Base-by-base conservation (phyloP, 1,140 invertebrate species). In the Drosophila prosaltans region DNA sequence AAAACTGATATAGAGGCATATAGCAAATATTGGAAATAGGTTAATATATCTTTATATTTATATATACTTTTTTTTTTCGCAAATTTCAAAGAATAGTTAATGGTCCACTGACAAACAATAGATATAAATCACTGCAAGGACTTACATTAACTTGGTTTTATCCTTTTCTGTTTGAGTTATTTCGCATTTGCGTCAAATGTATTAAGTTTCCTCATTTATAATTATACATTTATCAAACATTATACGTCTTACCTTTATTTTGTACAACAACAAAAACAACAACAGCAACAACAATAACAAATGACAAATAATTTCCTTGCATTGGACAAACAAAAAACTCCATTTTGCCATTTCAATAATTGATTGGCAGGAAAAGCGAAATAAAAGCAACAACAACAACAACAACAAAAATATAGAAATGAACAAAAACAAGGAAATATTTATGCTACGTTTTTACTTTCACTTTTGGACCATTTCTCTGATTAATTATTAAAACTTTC, bases 401-500 rank as follows among this genome's bases (percentile, higher is more conserved):
- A 16, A 16, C 16, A 16, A 16, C 16, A 16, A 16, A 0, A 16
- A 16, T 16, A 16, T 16, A 16, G 16, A 16, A 16, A 16, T 16
- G 16, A 30, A 30, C 61, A 67, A 43, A 10, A 54, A 55, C 43
- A 26, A 11, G 24, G 40, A 64, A 57, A 69, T 63, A 69, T 51
- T 58, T 48, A n/a, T 9, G 63, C 10, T 39, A 48, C 54, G 6
- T 32, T 57, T 39, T 36, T 48, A 71, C 63, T 54, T 51, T 51
- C 39, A 64, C 72, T 51, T 62, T 26, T 60, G 74, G 63, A 60
- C 80, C 80, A 82, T 79, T 82, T 75, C 65, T 43, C 68, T 74
- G 65, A 82, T 82, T 82, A 82, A 82, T 82, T 82, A 82, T 82
- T 79, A 62, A 82, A 65, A 55, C 45, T 67, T 79, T 80, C 75